Evolutionary conservation across 2,888 invertebrate genomes (phyloP).

Genomic region (Ryuthela nishihirai): DNA sequence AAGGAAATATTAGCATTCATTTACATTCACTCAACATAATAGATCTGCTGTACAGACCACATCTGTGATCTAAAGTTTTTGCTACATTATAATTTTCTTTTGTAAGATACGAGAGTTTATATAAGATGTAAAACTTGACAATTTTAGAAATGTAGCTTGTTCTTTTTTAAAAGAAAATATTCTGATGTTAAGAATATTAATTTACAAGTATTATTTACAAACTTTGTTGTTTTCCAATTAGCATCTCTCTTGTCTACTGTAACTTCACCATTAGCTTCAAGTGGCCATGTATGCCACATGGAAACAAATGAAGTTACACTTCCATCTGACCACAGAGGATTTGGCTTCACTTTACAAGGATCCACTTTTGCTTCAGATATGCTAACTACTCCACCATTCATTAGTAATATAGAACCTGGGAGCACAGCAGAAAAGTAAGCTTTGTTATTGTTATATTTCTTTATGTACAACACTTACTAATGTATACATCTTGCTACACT

Average conservation of each 20-base stretch:
- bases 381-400: constrained; percentile 51
- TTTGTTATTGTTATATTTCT: neutral
- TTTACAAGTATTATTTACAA: neutral
- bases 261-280: constrained; percentile 30
- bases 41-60: too few species aligned
- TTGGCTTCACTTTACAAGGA: constrained; percentile 57
- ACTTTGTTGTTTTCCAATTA: neutral
- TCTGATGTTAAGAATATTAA: too few species aligned
- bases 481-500: neutral
- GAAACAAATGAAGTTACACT: constrained; percentile 58
- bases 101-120: too few species aligned
- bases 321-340: constrained; percentile 55
- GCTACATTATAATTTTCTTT: too few species aligned
- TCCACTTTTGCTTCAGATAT: constrained; percentile 45
- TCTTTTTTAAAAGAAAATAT: too few species aligned
- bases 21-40: too few species aligned
- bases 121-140: too few species aligned
- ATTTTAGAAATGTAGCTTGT: too few species aligned
- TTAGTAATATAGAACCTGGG: constrained; percentile 56
- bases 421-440: constrained; percentile 60
- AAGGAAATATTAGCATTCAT: too few species aligned
- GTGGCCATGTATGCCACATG: constrained; percentile 55
- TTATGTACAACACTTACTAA: too few species aligned
- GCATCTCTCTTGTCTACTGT: neutral
- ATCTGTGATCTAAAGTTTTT: too few species aligned